Conservation (phyloP, 2,113 vertebrate species). For the Capreolus pygargus region DNA sequence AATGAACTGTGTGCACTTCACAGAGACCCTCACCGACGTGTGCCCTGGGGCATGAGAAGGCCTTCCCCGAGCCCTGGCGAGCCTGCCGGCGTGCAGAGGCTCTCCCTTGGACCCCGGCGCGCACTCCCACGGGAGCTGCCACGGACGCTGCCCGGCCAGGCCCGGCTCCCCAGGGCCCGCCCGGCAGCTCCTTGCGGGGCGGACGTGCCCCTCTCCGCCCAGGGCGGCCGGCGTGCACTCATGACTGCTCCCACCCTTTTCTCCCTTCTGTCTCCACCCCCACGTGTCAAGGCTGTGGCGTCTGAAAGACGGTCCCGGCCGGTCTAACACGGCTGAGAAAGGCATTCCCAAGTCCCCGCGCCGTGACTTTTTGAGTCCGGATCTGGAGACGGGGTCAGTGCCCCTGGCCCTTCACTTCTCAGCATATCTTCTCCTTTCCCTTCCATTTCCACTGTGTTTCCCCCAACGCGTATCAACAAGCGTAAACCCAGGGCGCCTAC, state of each 20-base stretch:
- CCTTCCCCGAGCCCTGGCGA: neutral
- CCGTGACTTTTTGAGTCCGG: too few species aligned
- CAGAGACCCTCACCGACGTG: neutral
- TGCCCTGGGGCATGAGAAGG: neutral
- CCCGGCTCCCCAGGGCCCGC: neutral
- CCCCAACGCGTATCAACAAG: neutral
- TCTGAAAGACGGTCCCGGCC: neutral
- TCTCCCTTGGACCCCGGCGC: neutral
- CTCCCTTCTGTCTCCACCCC: neutral
- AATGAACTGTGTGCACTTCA: neutral
- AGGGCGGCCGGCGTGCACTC: neutral
- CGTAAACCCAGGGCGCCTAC: neutral
- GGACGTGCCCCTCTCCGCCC: neutral
- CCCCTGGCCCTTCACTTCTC: neutral
- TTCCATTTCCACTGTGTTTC: neutral
- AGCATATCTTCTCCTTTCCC: neutral
- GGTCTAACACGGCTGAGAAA: neutral
- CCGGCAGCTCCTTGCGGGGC: neutral
- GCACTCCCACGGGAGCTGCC: neutral
- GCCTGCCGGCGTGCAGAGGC: neutral
- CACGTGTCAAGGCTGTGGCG: neutral
- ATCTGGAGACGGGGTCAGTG: fast-evolving
- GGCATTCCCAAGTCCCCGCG: fast-evolving
- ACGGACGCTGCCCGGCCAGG: fast-evolving
- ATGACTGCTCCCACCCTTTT: neutral